phyloP scores from a whole-genome alignment of 1,140 invertebrate genomes.

The Achatina immaculata region DNA sequence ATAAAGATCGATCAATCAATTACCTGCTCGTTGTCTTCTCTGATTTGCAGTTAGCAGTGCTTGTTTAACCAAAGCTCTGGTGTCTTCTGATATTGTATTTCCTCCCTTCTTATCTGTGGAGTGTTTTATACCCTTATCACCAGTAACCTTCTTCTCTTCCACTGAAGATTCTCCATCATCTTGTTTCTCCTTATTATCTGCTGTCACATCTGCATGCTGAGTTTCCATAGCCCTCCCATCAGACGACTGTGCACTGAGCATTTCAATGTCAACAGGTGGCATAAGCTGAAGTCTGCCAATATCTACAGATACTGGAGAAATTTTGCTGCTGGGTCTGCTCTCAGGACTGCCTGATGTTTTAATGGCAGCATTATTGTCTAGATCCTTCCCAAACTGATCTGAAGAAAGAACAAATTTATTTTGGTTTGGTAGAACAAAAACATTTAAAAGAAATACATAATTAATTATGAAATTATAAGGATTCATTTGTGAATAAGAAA shows the following conservation, averaged over 20 bases:
- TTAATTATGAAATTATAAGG: too few relatives aligned
- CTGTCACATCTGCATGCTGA: slow-evolving; percentile 31
- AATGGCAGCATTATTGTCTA: slow-evolving; percentile 40
- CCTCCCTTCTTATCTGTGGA: slow-evolving; percentile 25
- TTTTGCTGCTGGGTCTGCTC: slow-evolving; percentile 42
- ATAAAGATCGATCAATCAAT: too few relatives aligned
- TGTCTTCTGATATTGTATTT: slow-evolving; percentile 63
- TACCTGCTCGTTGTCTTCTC: slow-evolving; percentile 58
- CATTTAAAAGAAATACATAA: too few relatives aligned
- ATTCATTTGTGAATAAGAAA: too few relatives aligned
- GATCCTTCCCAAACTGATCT: too few relatives aligned
- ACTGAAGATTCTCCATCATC: neutral
- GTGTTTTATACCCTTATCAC: slow-evolving; percentile 16
- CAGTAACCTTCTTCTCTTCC: slow-evolving; percentile 24
- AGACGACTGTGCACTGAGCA: slow-evolving; percentile 65
- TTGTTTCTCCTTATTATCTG: slow-evolving; percentile 11
- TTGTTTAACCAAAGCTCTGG: slow-evolving; percentile 64
- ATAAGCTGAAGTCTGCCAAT: slow-evolving; percentile 44
- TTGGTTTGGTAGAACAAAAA: too few relatives aligned
- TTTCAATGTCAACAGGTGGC: slow-evolving; percentile 60
- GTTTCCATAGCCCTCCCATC: slow-evolving; percentile 44
- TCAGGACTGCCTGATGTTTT: slow-evolving; percentile 36
- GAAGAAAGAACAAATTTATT: too few relatives aligned
- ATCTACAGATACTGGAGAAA: slow-evolving; percentile 47
- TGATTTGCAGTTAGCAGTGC: slow-evolving; percentile 59